Evolutionary conservation across 2,888 invertebrate genomes (phyloP).

Genomic region (Phoenoteleia sp.): DNA sequence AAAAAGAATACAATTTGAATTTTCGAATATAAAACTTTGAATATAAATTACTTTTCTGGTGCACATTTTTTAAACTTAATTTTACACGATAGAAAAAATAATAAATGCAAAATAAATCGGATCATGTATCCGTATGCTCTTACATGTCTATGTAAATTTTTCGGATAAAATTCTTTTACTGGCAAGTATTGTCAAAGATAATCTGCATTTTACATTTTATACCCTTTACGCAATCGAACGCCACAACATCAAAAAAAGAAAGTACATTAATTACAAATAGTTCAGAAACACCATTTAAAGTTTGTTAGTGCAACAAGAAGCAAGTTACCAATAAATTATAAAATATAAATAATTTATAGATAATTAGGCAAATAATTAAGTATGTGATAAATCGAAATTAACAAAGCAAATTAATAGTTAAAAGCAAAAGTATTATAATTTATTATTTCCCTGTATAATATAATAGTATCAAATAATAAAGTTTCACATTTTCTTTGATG

Average conservation of each 20-base stretch:
- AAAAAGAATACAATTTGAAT: too few species aligned
- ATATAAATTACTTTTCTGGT: too few species aligned
- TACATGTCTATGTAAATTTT: slow-evolving; percentile 28
- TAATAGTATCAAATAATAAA: too few species aligned
- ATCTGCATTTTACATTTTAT: not conserved
- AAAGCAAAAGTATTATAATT: too few species aligned
- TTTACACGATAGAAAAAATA: too few species aligned
- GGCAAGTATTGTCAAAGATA: slow-evolving; percentile 16
- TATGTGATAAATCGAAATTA: too few species aligned
- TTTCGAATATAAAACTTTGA: too few species aligned
- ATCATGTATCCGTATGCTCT: not conserved
- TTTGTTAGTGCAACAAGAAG: too few species aligned
- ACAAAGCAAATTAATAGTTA: too few species aligned
- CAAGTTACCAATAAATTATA: not conserved
- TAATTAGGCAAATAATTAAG: not conserved
- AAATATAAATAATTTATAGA: not conserved
- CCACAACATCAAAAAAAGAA: not conserved
- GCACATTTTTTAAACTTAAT: too few species aligned
- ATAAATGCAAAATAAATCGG: slow-evolving; percentile 30
- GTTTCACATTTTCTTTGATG: too few species aligned
- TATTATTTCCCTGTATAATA: too few species aligned
- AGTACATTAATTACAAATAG: slow-evolving; percentile 6
- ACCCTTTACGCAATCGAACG: not conserved
- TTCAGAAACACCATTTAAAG: not conserved
- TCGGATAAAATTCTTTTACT: slow-evolving; percentile 4